Conservation (phyloP, 2,888 invertebrate species). For the Gortyna flavago region DNA sequence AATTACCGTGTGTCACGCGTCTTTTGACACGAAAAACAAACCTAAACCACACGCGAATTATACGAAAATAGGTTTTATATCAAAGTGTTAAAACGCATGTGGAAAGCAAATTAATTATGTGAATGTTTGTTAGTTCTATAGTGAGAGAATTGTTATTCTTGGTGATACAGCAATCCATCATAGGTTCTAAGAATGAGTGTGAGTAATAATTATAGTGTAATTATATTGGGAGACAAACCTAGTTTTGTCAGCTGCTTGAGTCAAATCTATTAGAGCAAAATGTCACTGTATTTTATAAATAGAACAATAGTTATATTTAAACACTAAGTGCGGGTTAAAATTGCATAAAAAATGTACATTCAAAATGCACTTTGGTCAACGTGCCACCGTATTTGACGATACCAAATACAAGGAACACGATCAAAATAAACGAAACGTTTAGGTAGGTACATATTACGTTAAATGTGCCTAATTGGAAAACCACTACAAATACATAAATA, state of each 20-base stretch:
- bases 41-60: constrained; percentile 18
- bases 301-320: neutral
- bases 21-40: constrained; percentile 42
- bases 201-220: constrained; percentile 44
- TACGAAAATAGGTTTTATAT: constrained; percentile 30
- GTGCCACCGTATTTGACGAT: neutral
- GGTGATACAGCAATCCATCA: constrained; percentile 41
- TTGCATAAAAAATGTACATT: neutral
- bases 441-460: constrained; percentile 11
- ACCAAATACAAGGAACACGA: neutral
- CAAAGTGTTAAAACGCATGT: constrained; percentile 35
- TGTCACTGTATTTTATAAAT: neutral
- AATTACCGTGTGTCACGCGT: too few relatives aligned
- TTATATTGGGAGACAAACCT: constrained; percentile 5
- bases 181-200: constrained; percentile 44
- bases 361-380: neutral
- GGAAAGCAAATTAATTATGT: constrained; percentile 21
- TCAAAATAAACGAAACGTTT: constrained; percentile 9
- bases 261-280: neutral
- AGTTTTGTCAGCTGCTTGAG: constrained; percentile 6
- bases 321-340: neutral
- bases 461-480: constrained; percentile 30
- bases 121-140: constrained; percentile 25
- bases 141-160: constrained; percentile 41
- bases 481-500: constrained; percentile 45